Conservation (phyloP, 53 echinoderm and acorn worm genomes). For the Echinometra lucunter region DNA sequence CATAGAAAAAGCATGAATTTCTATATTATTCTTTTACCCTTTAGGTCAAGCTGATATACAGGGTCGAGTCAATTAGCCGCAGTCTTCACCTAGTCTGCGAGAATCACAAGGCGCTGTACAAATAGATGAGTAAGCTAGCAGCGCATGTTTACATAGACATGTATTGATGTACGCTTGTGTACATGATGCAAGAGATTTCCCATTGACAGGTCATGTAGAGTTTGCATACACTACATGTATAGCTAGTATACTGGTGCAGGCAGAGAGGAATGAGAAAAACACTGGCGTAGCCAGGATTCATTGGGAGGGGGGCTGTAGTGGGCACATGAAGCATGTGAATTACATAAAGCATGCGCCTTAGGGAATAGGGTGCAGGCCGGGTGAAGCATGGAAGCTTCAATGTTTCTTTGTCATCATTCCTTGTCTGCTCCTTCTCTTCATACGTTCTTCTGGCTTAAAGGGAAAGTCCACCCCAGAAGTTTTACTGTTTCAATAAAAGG, state of each 20-base stretch:
- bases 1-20: not conserved
- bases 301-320: too few species aligned
- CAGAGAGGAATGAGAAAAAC: not conserved
- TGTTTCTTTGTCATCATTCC: too few species aligned
- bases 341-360: too few species aligned
- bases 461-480: too few species aligned
- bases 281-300: too few species aligned
- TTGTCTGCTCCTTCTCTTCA: too few species aligned
- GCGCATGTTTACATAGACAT: constrained; percentile 41
- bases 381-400: too few species aligned
- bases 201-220: constrained; percentile 22
- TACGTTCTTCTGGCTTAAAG: too few species aligned
- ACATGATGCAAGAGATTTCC: constrained; percentile 20
- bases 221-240: not conserved
- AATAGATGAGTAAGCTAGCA: not conserved
- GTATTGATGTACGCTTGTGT: constrained; percentile 57
- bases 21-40: not conserved
- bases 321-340: too few species aligned
- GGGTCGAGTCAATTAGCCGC: not conserved
- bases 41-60: not conserved
- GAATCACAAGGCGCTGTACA: constrained; percentile 26
- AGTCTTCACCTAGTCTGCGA: constrained; percentile 5
- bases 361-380: too few species aligned
- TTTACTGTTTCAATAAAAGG: too few species aligned
- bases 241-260: not conserved